phyloP scores from a whole-genome alignment of 2,888 invertebrate genomes.

The Palloptera scutellata region DNA sequence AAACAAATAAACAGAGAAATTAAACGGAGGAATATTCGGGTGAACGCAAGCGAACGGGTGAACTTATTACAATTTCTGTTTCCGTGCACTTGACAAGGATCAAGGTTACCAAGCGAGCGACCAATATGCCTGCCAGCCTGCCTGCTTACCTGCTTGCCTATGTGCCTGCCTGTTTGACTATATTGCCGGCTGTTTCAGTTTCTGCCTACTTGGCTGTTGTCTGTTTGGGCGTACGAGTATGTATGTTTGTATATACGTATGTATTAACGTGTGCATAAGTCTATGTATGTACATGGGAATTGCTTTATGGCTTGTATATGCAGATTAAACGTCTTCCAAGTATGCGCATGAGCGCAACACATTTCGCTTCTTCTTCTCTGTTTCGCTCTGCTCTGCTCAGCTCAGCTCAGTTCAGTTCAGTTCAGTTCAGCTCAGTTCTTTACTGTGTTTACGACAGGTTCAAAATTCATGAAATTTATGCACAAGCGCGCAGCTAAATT shows the following conservation, averaged over 20 bases:
- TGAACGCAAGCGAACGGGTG: constrained; percentile 1
- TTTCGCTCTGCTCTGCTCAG: constrained; percentile 48
- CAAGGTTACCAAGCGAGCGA: constrained; percentile 48
- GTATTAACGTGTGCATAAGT: constrained; percentile 8
- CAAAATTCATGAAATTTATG: constrained; percentile 44
- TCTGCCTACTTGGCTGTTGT: not conserved
- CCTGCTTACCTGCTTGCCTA: constrained; percentile 13
- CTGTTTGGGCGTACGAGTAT: not conserved
- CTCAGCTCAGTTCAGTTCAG: constrained; percentile 28
- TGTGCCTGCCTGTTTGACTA: constrained; percentile 1
- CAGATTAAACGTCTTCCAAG: constrained; percentile 46
- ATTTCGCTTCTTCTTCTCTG: constrained; percentile 43
- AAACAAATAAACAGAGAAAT: not conserved
- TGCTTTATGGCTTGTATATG: constrained; percentile 60
- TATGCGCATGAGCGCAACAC: constrained; percentile 28
- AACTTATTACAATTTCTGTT: constrained; percentile 29
- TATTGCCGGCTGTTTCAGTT: constrained; percentile 7
- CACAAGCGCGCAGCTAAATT: constrained; percentile 47
- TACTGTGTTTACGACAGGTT: constrained; percentile 38
- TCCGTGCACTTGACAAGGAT: constrained; percentile 57
- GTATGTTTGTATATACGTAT: not conserved
- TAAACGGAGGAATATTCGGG: not conserved
- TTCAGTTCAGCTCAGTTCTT: constrained; percentile 6
- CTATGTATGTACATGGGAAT: constrained; percentile 49
- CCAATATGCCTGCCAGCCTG: constrained; percentile 27